phyloP scores from a whole-genome alignment of 2,113 vertebrate genomes.

The Zosterops japonicus region DNA sequence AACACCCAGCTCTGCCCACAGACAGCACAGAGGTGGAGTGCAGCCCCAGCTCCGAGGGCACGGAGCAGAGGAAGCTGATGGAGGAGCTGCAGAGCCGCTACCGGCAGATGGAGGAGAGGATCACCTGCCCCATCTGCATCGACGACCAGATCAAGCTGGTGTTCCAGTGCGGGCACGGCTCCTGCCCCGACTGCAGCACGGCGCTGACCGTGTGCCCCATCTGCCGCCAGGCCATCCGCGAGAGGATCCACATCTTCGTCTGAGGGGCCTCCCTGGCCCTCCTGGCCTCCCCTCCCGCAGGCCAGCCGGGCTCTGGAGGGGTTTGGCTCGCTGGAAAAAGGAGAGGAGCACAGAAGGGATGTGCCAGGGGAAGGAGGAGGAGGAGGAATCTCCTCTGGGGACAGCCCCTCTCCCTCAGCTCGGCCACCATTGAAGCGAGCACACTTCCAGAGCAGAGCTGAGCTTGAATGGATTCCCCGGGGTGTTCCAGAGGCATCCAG shows the following conservation, averaged over 20 bases:
- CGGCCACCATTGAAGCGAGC: rapidly evolving
- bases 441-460: background rate
- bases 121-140: slow-evolving; percentile 98
- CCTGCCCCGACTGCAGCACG: slow-evolving; percentile 91
- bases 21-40: slow-evolving; percentile 92
- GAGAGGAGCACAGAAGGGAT: background rate
- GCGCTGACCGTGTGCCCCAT: slow-evolving; percentile 93
- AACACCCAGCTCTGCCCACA: slow-evolving; percentile 35
- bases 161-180: slow-evolving; percentile 97
- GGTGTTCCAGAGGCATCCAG: background rate
- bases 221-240: slow-evolving; percentile 93
- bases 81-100: slow-evolving; percentile 97
- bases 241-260: slow-evolving; percentile 93
- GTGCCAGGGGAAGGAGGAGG: background rate
- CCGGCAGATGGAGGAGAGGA: slow-evolving; percentile 97
- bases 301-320: background rate
- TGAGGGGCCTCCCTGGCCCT: slow-evolving; percentile 50
- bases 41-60: slow-evolving; percentile 78
- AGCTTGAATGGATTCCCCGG: rapidly evolving
- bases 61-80: slow-evolving; percentile 91
- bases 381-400: background rate
- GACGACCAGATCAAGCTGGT: slow-evolving; percentile 98
- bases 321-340: background rate
- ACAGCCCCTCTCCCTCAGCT: background rate
- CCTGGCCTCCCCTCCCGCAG: background rate